These are phyloP conservation scores for Charina bottae DNA, from an alignment of 2,113 vertebrate genomes.

Conservation along the genomic window DNA sequence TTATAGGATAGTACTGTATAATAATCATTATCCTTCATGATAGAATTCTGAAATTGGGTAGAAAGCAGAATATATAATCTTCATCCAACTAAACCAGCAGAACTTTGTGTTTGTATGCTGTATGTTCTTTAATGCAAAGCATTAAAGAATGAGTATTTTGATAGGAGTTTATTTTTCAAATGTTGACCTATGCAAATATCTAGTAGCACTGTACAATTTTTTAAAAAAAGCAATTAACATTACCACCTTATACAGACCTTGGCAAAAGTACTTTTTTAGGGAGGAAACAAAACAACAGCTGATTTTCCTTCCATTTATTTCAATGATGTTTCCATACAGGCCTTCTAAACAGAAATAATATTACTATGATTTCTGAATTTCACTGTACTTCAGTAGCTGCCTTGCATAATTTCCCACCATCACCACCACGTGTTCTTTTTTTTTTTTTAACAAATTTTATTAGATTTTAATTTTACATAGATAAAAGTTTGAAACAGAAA, in stretches of 20 bases:
- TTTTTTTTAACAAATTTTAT: too few species aligned
- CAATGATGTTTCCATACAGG: not conserved
- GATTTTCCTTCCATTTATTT: not conserved
- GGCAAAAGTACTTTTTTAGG: not conserved
- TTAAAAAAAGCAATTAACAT: not conserved
- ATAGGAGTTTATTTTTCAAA: not conserved
- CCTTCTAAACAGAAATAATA: not conserved
- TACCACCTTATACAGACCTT: not conserved
- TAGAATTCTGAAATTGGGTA: not conserved
- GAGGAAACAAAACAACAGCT: not conserved
- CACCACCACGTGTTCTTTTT: not conserved
- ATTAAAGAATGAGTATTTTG: not conserved
- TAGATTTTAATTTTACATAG: too few species aligned
- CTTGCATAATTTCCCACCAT: not conserved
- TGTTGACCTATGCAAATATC: not conserved
- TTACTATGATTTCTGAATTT: not conserved
- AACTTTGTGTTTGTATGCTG: not conserved
- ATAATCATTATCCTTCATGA: not conserved
- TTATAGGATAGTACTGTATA: not conserved
- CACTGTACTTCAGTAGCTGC: not conserved
- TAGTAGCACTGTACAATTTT: not conserved
- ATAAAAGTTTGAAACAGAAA: too few species aligned
- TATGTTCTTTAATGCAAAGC: not conserved
- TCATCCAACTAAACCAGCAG: not conserved
- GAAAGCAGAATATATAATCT: too few species aligned